These are phyloP conservation scores for Diorhabda carinulata DNA, from an alignment of 1,140 invertebrate species.

Conservation along the genomic window DNA sequence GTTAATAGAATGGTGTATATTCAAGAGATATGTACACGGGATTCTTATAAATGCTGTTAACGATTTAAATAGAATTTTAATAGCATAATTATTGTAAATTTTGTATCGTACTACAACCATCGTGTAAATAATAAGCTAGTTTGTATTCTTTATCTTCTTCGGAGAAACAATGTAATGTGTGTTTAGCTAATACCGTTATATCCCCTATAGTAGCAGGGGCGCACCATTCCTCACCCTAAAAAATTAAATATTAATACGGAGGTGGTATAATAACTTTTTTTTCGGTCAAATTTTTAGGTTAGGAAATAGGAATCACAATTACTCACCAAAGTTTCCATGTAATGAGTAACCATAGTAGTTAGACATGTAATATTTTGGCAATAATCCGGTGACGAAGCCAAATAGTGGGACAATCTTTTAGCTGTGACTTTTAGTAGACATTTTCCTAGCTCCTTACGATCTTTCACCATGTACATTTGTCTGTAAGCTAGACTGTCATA, in stretches of 20 bases:
- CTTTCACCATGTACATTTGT: slow-evolving; percentile 62
- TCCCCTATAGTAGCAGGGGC: slow-evolving; percentile 34
- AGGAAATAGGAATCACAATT: not conserved
- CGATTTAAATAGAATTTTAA: no score
- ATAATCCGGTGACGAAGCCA: slow-evolving; percentile 56
- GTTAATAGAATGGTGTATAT: no score
- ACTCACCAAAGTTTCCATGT: slow-evolving; percentile 68
- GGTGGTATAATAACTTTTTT: not conserved
- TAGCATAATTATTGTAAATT: slow-evolving; percentile 16
- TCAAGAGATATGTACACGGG: no score
- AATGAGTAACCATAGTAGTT: slow-evolving; percentile 63
- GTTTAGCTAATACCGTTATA: slow-evolving; percentile 34
- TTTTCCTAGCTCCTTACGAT: slow-evolving; percentile 60
- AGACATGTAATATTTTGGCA: slow-evolving; percentile 64
- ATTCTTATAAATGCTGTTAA: no score
- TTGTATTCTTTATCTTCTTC: slow-evolving; percentile 36
- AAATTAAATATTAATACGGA: slow-evolving; percentile 12
- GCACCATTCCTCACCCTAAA: slow-evolving; percentile 42
- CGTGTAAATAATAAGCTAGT: slow-evolving; percentile 38
- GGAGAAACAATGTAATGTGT: slow-evolving; percentile 34
- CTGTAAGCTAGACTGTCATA: slow-evolving; percentile 74
- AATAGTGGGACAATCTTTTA: slow-evolving; percentile 62
- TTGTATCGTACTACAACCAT: slow-evolving; percentile 39
- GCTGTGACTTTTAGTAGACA: slow-evolving; percentile 68
- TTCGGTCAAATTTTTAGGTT: not conserved